Conservation (phyloP, 2,113 vertebrate species). For the Glaucidium brasilianum region DNA sequence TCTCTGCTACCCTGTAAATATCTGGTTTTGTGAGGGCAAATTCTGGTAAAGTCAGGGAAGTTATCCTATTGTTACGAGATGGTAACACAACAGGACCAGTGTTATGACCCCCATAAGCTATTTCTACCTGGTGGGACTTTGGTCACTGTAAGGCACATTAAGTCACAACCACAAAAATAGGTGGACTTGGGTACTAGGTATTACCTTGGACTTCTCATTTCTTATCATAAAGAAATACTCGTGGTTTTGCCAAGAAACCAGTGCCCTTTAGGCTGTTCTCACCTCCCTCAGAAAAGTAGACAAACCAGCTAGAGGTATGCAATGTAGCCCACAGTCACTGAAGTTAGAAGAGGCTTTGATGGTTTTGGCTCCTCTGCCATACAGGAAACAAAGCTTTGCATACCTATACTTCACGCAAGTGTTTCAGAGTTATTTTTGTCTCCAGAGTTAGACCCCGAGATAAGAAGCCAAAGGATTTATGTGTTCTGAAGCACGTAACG, state of each 20-base stretch:
- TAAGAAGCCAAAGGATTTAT: background rate
- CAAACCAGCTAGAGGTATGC: conserved; percentile 8
- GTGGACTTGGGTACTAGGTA: background rate
- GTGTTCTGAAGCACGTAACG: background rate
- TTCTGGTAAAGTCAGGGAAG: background rate
- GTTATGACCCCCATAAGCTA: background rate
- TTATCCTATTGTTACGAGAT: background rate
- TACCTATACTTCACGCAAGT: background rate
- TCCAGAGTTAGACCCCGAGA: background rate
- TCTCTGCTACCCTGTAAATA: background rate
- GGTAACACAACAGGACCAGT: background rate
- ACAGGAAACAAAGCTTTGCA: conserved; percentile 34
- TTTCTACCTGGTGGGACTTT: background rate
- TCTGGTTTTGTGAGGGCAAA: background rate
- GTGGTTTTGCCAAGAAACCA: background rate
- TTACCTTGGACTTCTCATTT: background rate
- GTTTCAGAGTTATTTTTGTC: conserved; percentile 38
- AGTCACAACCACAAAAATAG: background rate
- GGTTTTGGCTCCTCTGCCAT: background rate
- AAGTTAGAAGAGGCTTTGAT: background rate
- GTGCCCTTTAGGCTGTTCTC: background rate
- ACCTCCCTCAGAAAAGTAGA: background rate
- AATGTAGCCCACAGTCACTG: background rate
- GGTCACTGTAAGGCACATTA: background rate
- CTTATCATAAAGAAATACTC: background rate